Base-by-base conservation (phyloP, 2,888 invertebrate species). In the Amphipyra berbera region DNA sequence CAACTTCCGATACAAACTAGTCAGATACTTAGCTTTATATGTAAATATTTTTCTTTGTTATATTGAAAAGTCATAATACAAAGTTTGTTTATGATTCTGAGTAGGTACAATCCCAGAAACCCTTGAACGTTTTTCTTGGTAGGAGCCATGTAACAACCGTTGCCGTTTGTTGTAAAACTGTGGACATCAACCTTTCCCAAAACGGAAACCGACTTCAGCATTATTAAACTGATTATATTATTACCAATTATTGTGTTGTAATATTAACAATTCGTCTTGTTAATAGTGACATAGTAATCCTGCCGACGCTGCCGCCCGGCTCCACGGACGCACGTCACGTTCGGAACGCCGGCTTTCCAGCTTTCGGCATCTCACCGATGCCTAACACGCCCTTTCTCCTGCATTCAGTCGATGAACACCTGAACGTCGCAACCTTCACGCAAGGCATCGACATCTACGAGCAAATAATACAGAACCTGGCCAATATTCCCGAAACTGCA, bases 331-430 rank as follows among this genome's bases (percentile, higher is more conserved):
- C 97, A 69, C 95, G 98, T 47, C 97, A 96, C 84, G 89, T 98
- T 13, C 95, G 98, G 79, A 90, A 92, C 95, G 89, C 96, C 45
- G 97, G 97, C 12, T 95, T 97, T 56, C 97, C 97, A n/a, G 97
- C 97, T 0, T 94, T 98, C 76, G 97, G 98, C n/a, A 97, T 98
- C 86, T 97, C 97, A 0, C 98, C 98, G 0, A 97, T 98, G 95
- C 97, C 97, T 83, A 96, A 96, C 82, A 98, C 98, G 0, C 96
- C 97, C 0, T 95, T 97, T 13, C 93, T 98, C 2, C 95, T 98
- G 12, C 98, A 98, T 85, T 97, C 97, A 80, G 97, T 98, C 84
- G 95, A 98, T 84, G 98, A 98, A 87, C 96, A 94, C 82, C 89
- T 98, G 13, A 96, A 96, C 78, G 96, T 96, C 73, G 91, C 95